These are phyloP conservation scores for Neosalanx taihuensis DNA, from an alignment of 2,797 vertebrate genomes.

Conservation along the genomic window DNA sequence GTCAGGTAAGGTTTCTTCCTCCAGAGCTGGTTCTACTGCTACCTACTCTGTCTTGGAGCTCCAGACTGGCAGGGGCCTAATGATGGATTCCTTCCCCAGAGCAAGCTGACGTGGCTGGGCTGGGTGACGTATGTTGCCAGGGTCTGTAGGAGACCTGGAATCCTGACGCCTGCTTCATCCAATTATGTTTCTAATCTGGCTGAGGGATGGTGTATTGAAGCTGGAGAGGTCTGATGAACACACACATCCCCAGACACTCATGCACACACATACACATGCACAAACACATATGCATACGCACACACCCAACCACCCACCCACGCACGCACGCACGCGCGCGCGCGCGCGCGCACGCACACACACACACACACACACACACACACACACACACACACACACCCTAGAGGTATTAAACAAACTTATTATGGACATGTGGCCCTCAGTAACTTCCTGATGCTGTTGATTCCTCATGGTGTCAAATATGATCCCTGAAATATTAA, in stretches of 20 bases:
- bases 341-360: too few species aligned
- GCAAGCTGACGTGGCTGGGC: constrained; percentile 11
- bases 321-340: too few species aligned
- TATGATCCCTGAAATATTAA: neutral
- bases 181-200: constrained; percentile 16
- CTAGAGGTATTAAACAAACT: too few species aligned
- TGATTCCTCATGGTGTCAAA: neutral
- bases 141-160: constrained; percentile 7
- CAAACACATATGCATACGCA: neutral
- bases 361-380: constrained; percentile 1
- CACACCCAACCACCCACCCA: neutral
- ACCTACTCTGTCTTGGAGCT: neutral
- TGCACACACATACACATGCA: neutral
- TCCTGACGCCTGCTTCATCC: constrained; percentile 5
- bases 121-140: constrained; percentile 2
- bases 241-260: neutral
- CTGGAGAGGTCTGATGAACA: too few species aligned
- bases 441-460: neutral
- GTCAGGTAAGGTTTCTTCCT: neutral
- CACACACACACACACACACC: neutral
- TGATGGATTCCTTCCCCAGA: constrained; percentile 9
- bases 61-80: neutral
- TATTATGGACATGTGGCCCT: too few species aligned
- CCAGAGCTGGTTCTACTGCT: neutral
- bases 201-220: constrained; percentile 16